Base-by-base conservation (phyloP, 1,140 invertebrate species). In the Drosophila ambigua region DNA sequence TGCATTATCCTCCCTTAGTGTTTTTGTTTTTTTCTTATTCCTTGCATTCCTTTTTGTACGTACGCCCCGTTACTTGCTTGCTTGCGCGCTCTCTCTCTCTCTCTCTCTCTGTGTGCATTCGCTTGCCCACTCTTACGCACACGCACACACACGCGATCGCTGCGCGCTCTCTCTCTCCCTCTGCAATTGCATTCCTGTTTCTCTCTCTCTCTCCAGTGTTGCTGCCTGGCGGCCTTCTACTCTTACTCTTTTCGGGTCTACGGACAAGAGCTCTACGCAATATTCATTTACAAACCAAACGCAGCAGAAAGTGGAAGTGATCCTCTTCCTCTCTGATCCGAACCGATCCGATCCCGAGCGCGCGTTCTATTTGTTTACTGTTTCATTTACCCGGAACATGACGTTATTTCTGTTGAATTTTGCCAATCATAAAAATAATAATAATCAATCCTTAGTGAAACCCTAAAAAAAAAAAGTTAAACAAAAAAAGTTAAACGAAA, bases 221-320 rank as follows among this genome's bases (percentile, higher is more conserved):
- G 73, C 72, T 79, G 45, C 54, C 44, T 20, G 39, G 26, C 23
- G 39, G 26, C 51, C 53, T 61, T 69, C 57, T 77, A 67, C 50
- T 61, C 65, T 45, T 68, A 63, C 60, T 60, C 73, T 39, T 72
- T 68, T 50, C 28, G 39, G 62, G 43, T 50, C 57, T 75, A 55
- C 71, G 63, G 60, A 55, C 61, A 5, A 65, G 55, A 88, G 67
- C 76, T 82, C 66, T 87, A 87, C 79, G 83, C 83, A 87, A 88
- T 79, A 87, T 87, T 87, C 83, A 87, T 87, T 87, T 87, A 88
- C 84, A 81, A 87, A 87, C 58, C 75, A 79, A 84, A 83, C 83
- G 79, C 83, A 68, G 83, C 79, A 83, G 83, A 87, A 87, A 87
- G 83, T 87, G 83, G 83, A 87, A 87, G 83, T 87, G 76, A 77